phyloP scores from a whole-genome alignment of 2,113 vertebrate genomes.

The Cavia aperea region DNA sequence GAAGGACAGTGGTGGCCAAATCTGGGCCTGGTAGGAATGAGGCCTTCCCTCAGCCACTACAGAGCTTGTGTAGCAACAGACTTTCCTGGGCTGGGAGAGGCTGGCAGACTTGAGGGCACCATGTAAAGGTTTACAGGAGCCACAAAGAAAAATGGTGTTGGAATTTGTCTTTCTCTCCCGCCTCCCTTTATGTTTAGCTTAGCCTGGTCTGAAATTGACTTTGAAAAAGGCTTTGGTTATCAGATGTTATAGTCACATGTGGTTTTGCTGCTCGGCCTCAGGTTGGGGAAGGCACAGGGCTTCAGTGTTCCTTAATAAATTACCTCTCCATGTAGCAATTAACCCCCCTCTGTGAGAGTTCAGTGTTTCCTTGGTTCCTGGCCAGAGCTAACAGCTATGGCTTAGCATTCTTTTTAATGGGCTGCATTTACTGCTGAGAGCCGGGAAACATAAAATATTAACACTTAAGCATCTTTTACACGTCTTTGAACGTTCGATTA shows the following conservation, averaged over 20 bases:
- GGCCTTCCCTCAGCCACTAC: slow-evolving; percentile 33
- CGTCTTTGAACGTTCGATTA: slow-evolving; percentile 76
- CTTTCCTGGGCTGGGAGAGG: slow-evolving; percentile 2
- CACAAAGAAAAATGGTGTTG: slow-evolving; percentile 31
- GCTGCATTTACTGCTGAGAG: slow-evolving; percentile 75
- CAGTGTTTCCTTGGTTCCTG: slow-evolving; percentile 74
- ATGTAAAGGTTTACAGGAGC: slow-evolving; percentile 63
- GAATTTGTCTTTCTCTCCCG: slow-evolving; percentile 31
- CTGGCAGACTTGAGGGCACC: slow-evolving; percentile 76
- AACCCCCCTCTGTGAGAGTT: slow-evolving; percentile 76
- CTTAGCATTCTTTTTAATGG: slow-evolving; percentile 78
- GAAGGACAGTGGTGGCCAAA: background rate
- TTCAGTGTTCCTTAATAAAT: slow-evolving; percentile 80
- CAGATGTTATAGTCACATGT: slow-evolving; percentile 67
- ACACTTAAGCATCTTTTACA: slow-evolving; percentile 79
- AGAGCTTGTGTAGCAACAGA: slow-evolving; percentile 53
- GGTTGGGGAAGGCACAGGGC: slow-evolving; percentile 71
- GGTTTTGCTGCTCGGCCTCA: slow-evolving; percentile 56
- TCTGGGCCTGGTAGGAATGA: background rate
- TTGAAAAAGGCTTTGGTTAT: slow-evolving; percentile 68
- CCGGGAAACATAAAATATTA: slow-evolving; percentile 77
- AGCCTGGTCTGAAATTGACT: slow-evolving; percentile 44
- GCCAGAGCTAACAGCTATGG: slow-evolving; percentile 78
- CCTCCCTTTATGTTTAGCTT: slow-evolving; percentile 49
- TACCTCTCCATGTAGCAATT: slow-evolving; percentile 81